Evolutionary conservation across 2,888 invertebrate genomes (phyloP).

Genomic region (Parascotia fuliginaria): DNA sequence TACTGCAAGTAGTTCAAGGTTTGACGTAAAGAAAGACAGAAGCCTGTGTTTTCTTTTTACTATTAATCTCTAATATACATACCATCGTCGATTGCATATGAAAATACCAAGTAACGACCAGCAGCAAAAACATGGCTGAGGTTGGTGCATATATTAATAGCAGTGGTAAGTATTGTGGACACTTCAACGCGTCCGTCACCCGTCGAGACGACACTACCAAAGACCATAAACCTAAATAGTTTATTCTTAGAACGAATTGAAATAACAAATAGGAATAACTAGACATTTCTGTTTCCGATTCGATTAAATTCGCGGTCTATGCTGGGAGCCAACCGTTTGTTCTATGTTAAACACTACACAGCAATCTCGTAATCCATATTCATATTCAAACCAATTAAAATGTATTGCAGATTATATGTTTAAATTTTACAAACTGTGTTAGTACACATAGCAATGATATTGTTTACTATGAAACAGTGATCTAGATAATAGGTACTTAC

Average conservation of each 20-base stretch:
- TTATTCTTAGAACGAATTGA: slow-evolving; percentile 35
- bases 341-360: slow-evolving; percentile 16
- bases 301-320: slow-evolving; percentile 59
- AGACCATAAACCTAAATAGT: not conserved
- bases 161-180: too few relatives aligned
- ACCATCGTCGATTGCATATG: too few relatives aligned
- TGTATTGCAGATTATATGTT: slow-evolving; percentile 8
- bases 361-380: slow-evolving; percentile 25
- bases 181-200: too few relatives aligned
- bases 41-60: too few relatives aligned
- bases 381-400: slow-evolving; percentile 22
- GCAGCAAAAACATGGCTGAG: too few relatives aligned
- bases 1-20: too few relatives aligned
- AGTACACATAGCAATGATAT: not conserved
- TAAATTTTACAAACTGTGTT: not conserved
- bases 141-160: too few relatives aligned
- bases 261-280: slow-evolving; percentile 49
- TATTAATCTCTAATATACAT: too few relatives aligned
- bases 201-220: slow-evolving; percentile 5
- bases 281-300: slow-evolving; percentile 59
- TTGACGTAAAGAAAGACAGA: too few relatives aligned
- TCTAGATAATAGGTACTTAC: too few relatives aligned
- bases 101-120: too few relatives aligned
- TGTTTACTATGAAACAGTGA: too few relatives aligned
- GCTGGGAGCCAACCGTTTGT: slow-evolving; percentile 34